Percentiles rank a stretch among this genome's conserved stretches.
phyloP scores from a whole-genome alignment of 2,797 vertebrate genomes.

The Acipenser transmontanus region DNA sequence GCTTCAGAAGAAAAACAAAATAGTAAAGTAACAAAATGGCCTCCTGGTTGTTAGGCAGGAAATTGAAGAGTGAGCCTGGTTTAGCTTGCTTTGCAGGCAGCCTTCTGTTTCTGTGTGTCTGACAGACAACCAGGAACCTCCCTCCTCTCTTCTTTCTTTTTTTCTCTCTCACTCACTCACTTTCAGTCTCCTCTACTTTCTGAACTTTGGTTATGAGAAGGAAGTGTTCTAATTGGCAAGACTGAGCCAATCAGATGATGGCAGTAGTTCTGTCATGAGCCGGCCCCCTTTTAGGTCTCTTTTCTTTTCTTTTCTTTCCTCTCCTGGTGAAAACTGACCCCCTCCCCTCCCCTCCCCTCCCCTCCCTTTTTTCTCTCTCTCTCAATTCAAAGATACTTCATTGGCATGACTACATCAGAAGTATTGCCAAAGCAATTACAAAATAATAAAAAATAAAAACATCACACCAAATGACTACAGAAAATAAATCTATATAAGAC shows the following conservation, averaged over 20 bases:
- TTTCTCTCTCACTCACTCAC: slow-evolving; percentile 48
- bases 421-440: too few species aligned
- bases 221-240: slow-evolving; percentile 67
- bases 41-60: slow-evolving; percentile 55
- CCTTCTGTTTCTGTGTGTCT: slow-evolving; percentile 57
- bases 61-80: slow-evolving; percentile 49
- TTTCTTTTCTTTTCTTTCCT: slow-evolving; percentile 16
- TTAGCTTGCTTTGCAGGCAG: slow-evolving; percentile 53
- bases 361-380: slow-evolving; percentile 13
- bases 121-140: slow-evolving; percentile 6
- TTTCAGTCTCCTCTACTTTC: slow-evolving; percentile 40
- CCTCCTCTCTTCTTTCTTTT: neutral
- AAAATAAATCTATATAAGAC: too few species aligned
- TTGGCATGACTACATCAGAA: too few species aligned
- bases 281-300: slow-evolving; percentile 22
- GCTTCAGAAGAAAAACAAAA: neutral
- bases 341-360: slow-evolving; percentile 28
- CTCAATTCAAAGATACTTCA: neutral
- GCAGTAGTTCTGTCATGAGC: slow-evolving; percentile 15
- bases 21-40: slow-evolving; percentile 61
- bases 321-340: slow-evolving; percentile 33
- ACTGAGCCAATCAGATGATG: slow-evolving; percentile 50
- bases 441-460: too few species aligned
- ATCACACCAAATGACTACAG: too few species aligned
- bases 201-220: slow-evolving; percentile 52